Percentiles rank a stretch among this genome's conserved stretches.
These are phyloP conservation scores for Tipula vernalis DNA, from an alignment of 2,888 invertebrate genomes.

Conservation along the genomic window DNA sequence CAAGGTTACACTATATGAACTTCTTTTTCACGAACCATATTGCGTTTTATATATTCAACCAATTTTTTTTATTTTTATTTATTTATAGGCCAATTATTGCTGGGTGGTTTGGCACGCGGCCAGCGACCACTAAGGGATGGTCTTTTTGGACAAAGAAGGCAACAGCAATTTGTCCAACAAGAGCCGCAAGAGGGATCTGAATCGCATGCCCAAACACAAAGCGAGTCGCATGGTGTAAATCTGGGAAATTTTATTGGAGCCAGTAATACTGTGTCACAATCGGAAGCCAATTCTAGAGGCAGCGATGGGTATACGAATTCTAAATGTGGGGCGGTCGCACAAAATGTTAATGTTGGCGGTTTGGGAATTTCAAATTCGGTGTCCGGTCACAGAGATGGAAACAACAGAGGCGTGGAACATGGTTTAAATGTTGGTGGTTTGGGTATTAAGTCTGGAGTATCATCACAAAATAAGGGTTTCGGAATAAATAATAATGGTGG, in stretches of 20 bases:
- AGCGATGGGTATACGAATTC: neutral
- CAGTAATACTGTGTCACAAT: constrained; percentile 27
- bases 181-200: neutral
- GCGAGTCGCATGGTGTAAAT: constrained; percentile 23
- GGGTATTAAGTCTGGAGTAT: constrained; percentile 27
- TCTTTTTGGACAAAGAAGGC: neutral
- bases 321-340: neutral
- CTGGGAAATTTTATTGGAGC: constrained; percentile 26
- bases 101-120: neutral
- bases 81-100: neutral
- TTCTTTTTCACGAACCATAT: neutral
- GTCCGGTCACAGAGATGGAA: constrained; percentile 18
- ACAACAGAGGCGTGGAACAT: constrained; percentile 20
- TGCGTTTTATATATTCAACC: too few relatives aligned
- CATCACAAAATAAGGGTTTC: constrained; percentile 23
- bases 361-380: constrained; percentile 13
- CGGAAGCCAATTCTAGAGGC: constrained; percentile 17
- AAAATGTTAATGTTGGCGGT: constrained; percentile 10
- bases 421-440: constrained; percentile 27
- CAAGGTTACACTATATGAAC: neutral
- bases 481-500: constrained; percentile 9
- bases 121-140: neutral
- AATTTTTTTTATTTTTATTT: neutral
- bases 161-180: neutral
- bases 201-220: neutral